Evolutionary conservation across 2,113 vertebrate genomes (phyloP).

Genomic region (Erythrocercus mccallii): DNA sequence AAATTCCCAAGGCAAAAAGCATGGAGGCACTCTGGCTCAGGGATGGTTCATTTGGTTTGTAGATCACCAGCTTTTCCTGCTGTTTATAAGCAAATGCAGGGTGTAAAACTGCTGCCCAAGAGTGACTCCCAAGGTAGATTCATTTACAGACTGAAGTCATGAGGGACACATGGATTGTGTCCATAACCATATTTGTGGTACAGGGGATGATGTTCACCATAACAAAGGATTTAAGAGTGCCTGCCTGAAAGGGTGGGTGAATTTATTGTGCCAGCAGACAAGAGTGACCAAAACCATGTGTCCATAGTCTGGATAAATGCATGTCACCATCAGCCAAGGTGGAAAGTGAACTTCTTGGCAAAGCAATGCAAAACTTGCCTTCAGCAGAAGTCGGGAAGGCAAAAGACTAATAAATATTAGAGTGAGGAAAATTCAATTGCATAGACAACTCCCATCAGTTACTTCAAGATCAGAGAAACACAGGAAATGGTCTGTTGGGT

Average conservation of each 20-base stretch:
- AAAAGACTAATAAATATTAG: not conserved
- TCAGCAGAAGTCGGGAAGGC: not conserved
- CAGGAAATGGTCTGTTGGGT: not conserved
- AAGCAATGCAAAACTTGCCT: not conserved
- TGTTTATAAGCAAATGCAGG: not conserved
- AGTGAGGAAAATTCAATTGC: not conserved
- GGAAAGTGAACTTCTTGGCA: not conserved
- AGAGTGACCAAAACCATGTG: not conserved
- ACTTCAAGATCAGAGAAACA: not conserved
- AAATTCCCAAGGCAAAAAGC: not conserved
- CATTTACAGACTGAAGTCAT: not conserved
- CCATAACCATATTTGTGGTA: not conserved
- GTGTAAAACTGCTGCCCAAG: not conserved
- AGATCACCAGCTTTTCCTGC: not conserved
- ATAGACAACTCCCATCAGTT: not conserved
- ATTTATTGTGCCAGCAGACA: not conserved
- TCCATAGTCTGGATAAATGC: not conserved
- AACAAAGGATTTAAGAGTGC: not conserved
- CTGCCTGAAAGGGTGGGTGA: not conserved
- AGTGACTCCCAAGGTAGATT: not conserved
- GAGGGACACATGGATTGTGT: not conserved
- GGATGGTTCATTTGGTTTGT: not conserved
- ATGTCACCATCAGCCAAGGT: not conserved
- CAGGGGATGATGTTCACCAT: not conserved
- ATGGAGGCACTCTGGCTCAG: not conserved